Conservation (phyloP, 1,140 invertebrate species). For the Hycleus phaleratus region DNA sequence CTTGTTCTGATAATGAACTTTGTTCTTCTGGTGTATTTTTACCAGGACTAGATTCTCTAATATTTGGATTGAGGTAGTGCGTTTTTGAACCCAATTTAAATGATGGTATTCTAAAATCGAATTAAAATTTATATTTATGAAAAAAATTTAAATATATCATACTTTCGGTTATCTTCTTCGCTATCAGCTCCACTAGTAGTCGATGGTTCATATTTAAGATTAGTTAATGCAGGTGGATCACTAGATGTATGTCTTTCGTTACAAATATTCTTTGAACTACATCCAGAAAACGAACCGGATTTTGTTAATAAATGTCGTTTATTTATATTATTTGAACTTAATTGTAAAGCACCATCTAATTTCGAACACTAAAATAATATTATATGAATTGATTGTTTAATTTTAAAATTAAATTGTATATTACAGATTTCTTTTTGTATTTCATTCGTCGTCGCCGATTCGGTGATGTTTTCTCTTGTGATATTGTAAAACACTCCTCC, state of each 20-base stretch:
- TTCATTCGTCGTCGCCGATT: slow-evolving; percentile 60
- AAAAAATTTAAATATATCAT: not conserved
- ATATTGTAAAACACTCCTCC: slow-evolving; percentile 49
- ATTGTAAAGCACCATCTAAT: slow-evolving; percentile 21
- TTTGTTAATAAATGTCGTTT: slow-evolving; percentile 46
- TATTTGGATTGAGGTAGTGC: slow-evolving; percentile 22
- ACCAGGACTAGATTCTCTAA: slow-evolving; percentile 31
- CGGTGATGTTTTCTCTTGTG: slow-evolving; percentile 45
- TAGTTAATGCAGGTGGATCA: slow-evolving; percentile 48
- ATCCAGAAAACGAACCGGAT: slow-evolving; percentile 58
- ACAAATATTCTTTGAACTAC: slow-evolving; percentile 45
- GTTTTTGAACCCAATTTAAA: slow-evolving; percentile 32
- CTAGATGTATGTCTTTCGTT: slow-evolving; percentile 51
- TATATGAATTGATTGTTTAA: no score
- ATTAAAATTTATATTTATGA: not conserved
- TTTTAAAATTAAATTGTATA: no score
- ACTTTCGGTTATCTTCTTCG: slow-evolving; percentile 32
- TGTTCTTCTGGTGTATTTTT: slow-evolving; percentile 49
- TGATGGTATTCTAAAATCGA: slow-evolving; percentile 26
- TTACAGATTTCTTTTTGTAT: slow-evolving; percentile 49
- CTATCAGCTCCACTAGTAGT: slow-evolving; percentile 39
- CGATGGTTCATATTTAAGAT: slow-evolving; percentile 34
- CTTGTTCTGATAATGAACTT: slow-evolving; percentile 78
- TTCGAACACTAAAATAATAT: no score
- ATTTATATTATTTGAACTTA: slow-evolving; percentile 8